phyloP scores from a whole-genome alignment of 2,888 invertebrate genomes.

The Heliconius cydno region DNA sequence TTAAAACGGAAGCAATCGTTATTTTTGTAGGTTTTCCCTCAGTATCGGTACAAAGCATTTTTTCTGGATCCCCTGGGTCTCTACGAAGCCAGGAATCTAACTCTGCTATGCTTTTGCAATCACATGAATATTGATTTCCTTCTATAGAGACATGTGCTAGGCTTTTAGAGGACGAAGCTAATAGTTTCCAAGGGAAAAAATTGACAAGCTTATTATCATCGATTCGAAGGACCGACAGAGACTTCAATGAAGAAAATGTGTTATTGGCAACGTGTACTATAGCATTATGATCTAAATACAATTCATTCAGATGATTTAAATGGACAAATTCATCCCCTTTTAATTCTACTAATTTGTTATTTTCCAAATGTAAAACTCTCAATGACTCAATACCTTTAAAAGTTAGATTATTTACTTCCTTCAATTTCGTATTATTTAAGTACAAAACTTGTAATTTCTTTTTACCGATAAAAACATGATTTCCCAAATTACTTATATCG shows the following conservation, averaged over 20 bases:
- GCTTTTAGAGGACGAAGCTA: constrained; percentile 84
- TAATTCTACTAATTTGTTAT: constrained; percentile 88
- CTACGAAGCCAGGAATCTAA: constrained; percentile 87
- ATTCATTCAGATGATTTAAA: constrained; percentile 88
- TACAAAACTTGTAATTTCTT: constrained; percentile 90
- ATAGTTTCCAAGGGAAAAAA: constrained; percentile 88
- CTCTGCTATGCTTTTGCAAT: constrained; percentile 88
- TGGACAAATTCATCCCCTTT: constrained; percentile 92
- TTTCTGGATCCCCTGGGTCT: constrained; percentile 86
- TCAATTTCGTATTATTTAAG: constrained; percentile 90
- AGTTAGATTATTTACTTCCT: constrained; percentile 90
- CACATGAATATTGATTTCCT: constrained; percentile 93
- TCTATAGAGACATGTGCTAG: constrained; percentile 88
- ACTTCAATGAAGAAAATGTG: constrained; percentile 89
- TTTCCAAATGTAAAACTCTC: constrained; percentile 89
- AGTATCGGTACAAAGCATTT: constrained; percentile 87
- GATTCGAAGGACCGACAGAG: constrained; percentile 88
- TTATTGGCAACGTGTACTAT: constrained; percentile 89
- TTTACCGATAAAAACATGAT: constrained; percentile 93
- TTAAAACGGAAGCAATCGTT: constrained; percentile 80
- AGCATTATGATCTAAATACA: constrained; percentile 91
- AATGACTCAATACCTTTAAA: constrained; percentile 91
- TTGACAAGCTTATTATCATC: constrained; percentile 90
- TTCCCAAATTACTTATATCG: constrained; percentile 89
- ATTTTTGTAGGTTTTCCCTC: constrained; percentile 80